Base-by-base conservation (phyloP, 2,888 invertebrate genomes). In the Hydrotaea cyrtoneurina region DNA sequence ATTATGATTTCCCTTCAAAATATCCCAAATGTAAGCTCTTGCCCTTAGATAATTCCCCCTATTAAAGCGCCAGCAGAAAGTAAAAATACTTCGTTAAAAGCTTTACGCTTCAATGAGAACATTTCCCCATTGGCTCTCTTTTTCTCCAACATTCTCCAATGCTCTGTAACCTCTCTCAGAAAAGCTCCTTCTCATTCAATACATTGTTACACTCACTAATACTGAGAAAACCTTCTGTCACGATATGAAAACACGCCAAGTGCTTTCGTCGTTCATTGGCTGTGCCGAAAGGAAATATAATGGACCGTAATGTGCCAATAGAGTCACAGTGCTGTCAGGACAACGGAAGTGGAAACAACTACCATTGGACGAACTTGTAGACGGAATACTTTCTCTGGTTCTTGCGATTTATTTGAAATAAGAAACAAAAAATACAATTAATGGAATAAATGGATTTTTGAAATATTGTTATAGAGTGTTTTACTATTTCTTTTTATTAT, bases 201-300 rank as follows among this genome's bases (percentile, higher is more conserved):
- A n/a, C n/a, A n/a, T n/a, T 53, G 8, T 46, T 59, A 59, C 26
- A 26, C 43, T 43, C 36, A 21, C 43, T 19, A 3, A 36, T 64
- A 36, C 17, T 46, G 19, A 36, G 0, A 80, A 59, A 81, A 71
- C 78, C 74, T 50, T 50, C 0, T 11, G 77, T 46, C 46, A 81
- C 11, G 36, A 4, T 26, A 39, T 36, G 31, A n/a, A 8, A 1
- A 5, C n/a, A 53, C 15, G 3, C 5, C 23, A 57, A n/a, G 73
- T 46, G 2, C 17, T 62, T 82, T 73, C 59, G 21, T 57, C 75
- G 64, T 69, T 78, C 73, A 85, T 85, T 85, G 84, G 84, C 69
- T 85, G 62, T 0, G 17, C 31, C 31, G 17, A 53, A 75, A 50
- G 19, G 62, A 39, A 19, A 13, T 78, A 78, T 83, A 72, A 86